Evolutionary conservation across 2,113 vertebrate genomes (phyloP).

Genomic region (Microcebus griseorufus): DNA sequence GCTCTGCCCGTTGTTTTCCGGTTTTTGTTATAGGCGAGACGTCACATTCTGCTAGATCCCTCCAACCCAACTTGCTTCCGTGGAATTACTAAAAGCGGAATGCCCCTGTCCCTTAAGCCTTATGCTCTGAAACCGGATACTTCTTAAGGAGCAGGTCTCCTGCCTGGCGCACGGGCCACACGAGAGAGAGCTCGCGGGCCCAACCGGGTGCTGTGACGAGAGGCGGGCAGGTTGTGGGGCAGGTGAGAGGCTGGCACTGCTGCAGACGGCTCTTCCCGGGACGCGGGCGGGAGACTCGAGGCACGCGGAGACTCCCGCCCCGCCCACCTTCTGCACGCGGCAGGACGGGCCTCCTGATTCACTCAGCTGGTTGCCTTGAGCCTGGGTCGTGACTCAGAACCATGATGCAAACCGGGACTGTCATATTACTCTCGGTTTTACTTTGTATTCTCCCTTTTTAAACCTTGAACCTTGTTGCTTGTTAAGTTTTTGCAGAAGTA

Average conservation of each 20-base stretch:
- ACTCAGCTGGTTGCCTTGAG: background rate
- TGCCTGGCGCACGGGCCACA: background rate
- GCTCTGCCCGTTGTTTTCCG: no score
- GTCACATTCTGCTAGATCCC: no score
- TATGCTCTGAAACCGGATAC: background rate
- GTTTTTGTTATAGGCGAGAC: no score
- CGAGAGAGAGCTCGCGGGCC: background rate
- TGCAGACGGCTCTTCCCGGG: background rate
- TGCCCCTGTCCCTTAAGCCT: no score
- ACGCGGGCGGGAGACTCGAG: fast-evolving
- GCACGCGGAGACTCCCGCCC: fast-evolving
- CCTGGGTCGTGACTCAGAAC: background rate
- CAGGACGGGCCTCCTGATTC: background rate
- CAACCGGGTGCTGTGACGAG: background rate
- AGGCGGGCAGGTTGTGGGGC: background rate
- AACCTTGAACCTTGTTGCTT: background rate
- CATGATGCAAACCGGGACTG: background rate
- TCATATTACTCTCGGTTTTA: background rate
- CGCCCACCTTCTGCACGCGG: fast-evolving
- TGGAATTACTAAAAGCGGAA: no score
- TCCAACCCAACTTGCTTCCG: no score
- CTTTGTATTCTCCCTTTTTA: background rate
- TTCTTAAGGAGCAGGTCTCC: background rate
- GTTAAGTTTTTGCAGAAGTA: background rate
- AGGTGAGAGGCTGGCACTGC: background rate